phyloP scores from a whole-genome alignment of 1,140 invertebrate genomes.

The Drosophila dunni region DNA sequence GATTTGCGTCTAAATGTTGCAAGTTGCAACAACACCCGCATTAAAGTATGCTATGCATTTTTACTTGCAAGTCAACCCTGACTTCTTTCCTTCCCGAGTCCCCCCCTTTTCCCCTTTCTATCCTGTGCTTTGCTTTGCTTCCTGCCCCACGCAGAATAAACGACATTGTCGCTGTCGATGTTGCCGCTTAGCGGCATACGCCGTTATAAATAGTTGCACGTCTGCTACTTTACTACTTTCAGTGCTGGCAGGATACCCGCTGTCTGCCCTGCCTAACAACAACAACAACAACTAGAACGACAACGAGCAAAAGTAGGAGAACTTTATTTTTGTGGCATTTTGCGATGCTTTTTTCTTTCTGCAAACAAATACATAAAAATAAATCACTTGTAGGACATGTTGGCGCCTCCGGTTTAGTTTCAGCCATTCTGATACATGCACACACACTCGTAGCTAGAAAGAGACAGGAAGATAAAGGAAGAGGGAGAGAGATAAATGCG shows the following conservation, averaged over 20 bases:
- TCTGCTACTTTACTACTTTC: constrained; percentile 69
- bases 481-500: background rate
- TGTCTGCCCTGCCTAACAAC: constrained; percentile 41
- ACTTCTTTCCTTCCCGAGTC: background rate
- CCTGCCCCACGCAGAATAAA: too few relatives aligned
- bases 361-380: constrained; percentile 83
- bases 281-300: constrained; percentile 22
- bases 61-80: constrained; percentile 19
- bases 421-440: constrained; percentile 52
- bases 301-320: constrained; percentile 21
- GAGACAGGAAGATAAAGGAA: background rate
- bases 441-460: constrained; percentile 19
- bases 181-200: constrained; percentile 53
- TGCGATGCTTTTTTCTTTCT: constrained; percentile 61
- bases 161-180: constrained; percentile 35
- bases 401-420: constrained; percentile 82
- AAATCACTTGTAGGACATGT: constrained; percentile 83
- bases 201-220: constrained; percentile 75
- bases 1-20: constrained; percentile 81
- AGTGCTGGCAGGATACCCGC: constrained; percentile 25
- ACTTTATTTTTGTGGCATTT: constrained; percentile 78
- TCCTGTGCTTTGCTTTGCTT: background rate
- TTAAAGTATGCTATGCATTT: constrained; percentile 71
- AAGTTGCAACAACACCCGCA: constrained; percentile 67
- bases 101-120: too few relatives aligned